Conservation (phyloP, 2,797 vertebrate species). For the Gephyroberyx darwinii region DNA sequence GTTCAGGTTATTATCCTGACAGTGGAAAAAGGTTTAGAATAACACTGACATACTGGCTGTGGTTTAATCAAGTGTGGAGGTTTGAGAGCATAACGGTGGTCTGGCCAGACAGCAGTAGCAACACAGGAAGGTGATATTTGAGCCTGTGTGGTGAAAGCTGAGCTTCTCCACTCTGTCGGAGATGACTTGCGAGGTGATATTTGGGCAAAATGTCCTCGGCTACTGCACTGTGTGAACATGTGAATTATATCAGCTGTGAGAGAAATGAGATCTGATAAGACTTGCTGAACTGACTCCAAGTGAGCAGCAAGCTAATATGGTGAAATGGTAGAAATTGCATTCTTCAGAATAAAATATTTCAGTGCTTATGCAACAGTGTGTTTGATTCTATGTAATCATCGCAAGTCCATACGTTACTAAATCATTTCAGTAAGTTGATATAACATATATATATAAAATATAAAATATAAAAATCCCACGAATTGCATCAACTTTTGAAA, state of each 20-base stretch:
- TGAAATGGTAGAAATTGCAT: not conserved
- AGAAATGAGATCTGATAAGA: constrained; percentile 50
- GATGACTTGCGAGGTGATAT: constrained; percentile 40
- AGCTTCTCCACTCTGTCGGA: constrained; percentile 18
- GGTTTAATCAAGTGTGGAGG: constrained; percentile 66
- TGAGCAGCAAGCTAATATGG: not conserved
- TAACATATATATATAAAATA: too few relatives aligned
- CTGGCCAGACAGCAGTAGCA: constrained; percentile 57
- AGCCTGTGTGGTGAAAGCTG: constrained; percentile 49
- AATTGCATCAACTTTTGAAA: constrained; percentile 36
- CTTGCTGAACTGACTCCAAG: constrained; percentile 10
- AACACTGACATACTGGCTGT: constrained; percentile 51
- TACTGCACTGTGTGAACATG: constrained; percentile 26
- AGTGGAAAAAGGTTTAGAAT: constrained; percentile 42
- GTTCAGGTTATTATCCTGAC: constrained; percentile 39
- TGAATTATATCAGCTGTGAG: constrained; percentile 26
- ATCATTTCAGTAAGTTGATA: not conserved
- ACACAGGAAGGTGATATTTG: constrained; percentile 49
- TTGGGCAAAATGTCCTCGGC: constrained; percentile 38
- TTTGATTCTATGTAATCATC: constrained; percentile 33
- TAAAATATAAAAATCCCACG: not conserved
- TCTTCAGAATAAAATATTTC: too few relatives aligned
- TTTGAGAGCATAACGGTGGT: constrained; percentile 41
- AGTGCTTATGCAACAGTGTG: too few relatives aligned
- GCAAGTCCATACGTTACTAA: constrained; percentile 44